These are phyloP conservation scores for Pasiphila rectangulata DNA, from an alignment of 2,888 invertebrate genomes.

Conservation along the genomic window DNA sequence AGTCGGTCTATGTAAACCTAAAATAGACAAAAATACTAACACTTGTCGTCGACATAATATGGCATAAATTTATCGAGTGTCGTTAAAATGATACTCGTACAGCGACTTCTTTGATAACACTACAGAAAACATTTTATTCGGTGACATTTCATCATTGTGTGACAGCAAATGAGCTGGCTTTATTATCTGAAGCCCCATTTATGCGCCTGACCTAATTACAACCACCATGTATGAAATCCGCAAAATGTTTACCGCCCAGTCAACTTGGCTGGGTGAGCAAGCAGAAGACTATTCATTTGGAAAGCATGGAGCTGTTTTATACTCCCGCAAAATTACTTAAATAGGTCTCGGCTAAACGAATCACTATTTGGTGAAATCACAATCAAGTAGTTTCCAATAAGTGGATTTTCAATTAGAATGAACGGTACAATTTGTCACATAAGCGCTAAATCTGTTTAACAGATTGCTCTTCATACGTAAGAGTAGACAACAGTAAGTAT, in stretches of 20 bases:
- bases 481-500: no score
- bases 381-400: neutral
- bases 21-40: no score
- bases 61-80: no score
- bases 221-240: constrained; percentile 4
- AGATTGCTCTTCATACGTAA: no score
- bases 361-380: constrained; percentile 2
- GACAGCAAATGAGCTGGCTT: no score
- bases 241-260: constrained; percentile 15
- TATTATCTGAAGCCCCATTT: neutral
- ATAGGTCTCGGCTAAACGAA: constrained; percentile 3
- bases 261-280: constrained; percentile 14
- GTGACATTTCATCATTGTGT: no score
- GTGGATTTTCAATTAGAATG: constrained; percentile 2
- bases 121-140: no score
- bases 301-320: constrained; percentile 15
- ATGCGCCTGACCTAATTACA: constrained; percentile 7
- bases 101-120: no score
- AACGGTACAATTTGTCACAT: neutral
- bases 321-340: constrained; percentile 13
- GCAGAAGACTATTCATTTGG: constrained; percentile 9
- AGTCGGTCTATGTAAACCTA: no score
- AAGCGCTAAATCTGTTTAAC: neutral
- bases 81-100: no score
- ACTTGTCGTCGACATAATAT: no score